These are phyloP conservation scores for Platanista minor DNA, from an alignment of 2,113 vertebrate genomes.

Conservation along the genomic window DNA sequence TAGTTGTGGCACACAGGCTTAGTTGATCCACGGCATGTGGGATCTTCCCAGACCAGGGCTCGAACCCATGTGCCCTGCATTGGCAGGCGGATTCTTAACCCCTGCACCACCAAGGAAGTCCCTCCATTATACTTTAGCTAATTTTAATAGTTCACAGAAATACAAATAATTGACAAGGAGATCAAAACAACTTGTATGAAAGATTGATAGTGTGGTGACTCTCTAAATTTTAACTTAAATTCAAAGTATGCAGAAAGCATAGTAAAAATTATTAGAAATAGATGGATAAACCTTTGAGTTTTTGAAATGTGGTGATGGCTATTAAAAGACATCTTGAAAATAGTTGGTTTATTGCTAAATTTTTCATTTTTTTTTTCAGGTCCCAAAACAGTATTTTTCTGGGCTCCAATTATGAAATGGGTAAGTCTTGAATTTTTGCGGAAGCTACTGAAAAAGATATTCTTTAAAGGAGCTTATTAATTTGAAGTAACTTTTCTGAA, in stretches of 20 bases:
- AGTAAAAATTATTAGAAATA: constrained; percentile 5
- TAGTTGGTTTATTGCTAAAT: constrained; percentile 21
- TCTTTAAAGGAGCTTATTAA: background rate
- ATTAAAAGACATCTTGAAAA: background rate
- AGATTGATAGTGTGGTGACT: background rate
- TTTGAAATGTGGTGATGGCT: constrained; percentile 7
- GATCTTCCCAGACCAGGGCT: too few relatives aligned
- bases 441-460: background rate
- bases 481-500: constrained; percentile 41
- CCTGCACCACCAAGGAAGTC: too few relatives aligned
- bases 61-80: too few relatives aligned
- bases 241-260: background rate
- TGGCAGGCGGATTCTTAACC: too few relatives aligned
- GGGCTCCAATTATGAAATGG: constrained; percentile 99
- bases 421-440: constrained; percentile 79
- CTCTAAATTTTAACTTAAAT: background rate
- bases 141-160: constrained; percentile 15
- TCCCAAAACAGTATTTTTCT: constrained; percentile 98
- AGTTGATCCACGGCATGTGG: too few relatives aligned
- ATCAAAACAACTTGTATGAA: background rate
- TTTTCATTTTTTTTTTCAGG: constrained; percentile 80
- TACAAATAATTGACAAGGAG: background rate
- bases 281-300: background rate
- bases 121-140: background rate
- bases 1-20: too few relatives aligned